phyloP scores from a whole-genome alignment of 35 echinoderm and acorn worm genomes.

The Eucidaris tribuloides region DNA sequence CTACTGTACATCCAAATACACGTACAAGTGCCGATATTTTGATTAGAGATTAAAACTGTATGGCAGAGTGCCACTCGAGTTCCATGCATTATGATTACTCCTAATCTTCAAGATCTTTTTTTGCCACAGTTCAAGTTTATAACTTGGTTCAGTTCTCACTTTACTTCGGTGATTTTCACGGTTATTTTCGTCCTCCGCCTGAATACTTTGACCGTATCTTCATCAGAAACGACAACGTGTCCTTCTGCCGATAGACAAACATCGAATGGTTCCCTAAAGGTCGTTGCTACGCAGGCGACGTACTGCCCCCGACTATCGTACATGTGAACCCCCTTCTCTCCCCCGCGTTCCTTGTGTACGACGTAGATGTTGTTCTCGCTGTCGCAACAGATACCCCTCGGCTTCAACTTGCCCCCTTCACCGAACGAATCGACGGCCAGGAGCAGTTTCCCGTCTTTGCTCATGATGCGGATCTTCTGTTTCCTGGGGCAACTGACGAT shows the following conservation, averaged over 20 bases:
- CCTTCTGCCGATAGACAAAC: constrained; percentile 56
- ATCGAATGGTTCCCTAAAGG: constrained; percentile 81
- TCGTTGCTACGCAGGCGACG: constrained; percentile 54
- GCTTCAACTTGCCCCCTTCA: constrained; percentile 64
- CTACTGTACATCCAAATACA: no score
- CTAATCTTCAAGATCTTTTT: no score
- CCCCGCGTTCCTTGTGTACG: constrained; percentile 82
- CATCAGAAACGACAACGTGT: constrained; percentile 75
- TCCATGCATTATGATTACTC: no score
- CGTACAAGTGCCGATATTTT: no score
- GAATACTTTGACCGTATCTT: constrained; percentile 75
- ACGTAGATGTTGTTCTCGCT: constrained; percentile 82
- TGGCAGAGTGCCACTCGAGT: no score
- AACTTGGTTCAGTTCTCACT: no score
- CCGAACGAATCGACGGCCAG: constrained; percentile 72
- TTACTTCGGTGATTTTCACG: no score
- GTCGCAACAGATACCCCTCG: constrained; percentile 78
- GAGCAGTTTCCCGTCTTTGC: constrained; percentile 51
- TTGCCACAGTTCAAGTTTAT: no score
- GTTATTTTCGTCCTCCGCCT: constrained; percentile 9
- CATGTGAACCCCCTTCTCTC: constrained; percentile 86
- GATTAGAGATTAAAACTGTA: no score
- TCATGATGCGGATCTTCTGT: constrained; percentile 84
- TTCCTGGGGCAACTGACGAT: constrained; percentile 83
- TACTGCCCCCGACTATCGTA: constrained; percentile 59